Evolutionary conservation across 2,888 invertebrate genomes (phyloP).

Genomic region (Cotesia congregata): DNA sequence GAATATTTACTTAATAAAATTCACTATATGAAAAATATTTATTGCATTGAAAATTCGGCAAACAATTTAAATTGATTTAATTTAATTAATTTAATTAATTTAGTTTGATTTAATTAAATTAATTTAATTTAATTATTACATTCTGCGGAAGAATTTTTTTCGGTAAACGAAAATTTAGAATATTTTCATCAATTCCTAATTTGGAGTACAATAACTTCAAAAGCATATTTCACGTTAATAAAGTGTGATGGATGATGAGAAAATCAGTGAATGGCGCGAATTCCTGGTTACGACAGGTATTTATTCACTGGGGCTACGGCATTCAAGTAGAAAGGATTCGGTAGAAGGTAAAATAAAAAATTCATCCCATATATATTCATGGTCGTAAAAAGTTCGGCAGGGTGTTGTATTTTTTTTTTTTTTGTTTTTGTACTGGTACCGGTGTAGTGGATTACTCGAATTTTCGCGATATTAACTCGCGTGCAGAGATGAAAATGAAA

Average conservation of each 20-base stretch:
- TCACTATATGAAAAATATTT: no score
- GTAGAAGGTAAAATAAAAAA: constrained; percentile 7
- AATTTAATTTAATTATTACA: no score
- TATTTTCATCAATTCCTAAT: neutral
- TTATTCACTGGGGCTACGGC: constrained; percentile 15
- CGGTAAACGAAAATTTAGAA: neutral
- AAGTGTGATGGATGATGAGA: constrained; percentile 34
- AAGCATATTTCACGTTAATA: constrained; percentile 30
- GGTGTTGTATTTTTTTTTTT: constrained; percentile 15
- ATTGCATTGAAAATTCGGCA: no score
- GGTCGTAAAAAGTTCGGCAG: constrained; percentile 18
- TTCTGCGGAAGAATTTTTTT: no score
- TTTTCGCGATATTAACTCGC: constrained; percentile 17
- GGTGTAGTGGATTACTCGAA: constrained; percentile 20
- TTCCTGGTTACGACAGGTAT: constrained; percentile 32
- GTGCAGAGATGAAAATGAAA: constrained; percentile 12
- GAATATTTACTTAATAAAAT: no score
- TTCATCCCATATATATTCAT: constrained; percentile 27
- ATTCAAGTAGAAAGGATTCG: constrained; percentile 8
- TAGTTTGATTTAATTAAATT: no score
- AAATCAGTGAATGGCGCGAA: constrained; percentile 28
- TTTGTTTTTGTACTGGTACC: neutral
- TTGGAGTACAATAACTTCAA: neutral
- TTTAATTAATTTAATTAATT: no score
- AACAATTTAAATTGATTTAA: no score